A percentile compares a stretch with the other conserved stretches of the same genome.
phyloP scores from a whole-genome alignment of 2,888 invertebrate genomes.

The Aethes cnicana region DNA sequence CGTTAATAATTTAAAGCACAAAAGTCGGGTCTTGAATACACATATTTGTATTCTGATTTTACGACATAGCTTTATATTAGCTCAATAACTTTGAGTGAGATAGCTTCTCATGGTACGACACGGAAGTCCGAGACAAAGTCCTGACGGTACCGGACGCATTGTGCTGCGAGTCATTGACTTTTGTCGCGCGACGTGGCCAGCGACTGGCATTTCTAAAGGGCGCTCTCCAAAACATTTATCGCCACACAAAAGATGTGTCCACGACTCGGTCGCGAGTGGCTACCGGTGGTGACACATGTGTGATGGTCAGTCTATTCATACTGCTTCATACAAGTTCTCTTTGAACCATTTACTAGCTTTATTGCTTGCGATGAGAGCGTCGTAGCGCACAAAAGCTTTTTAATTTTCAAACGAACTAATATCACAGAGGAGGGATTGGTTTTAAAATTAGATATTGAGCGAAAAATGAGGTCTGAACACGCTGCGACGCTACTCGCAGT shows the following conservation, averaged over 20 bases:
- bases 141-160: conserved; percentile 20
- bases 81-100: conserved; percentile 1
- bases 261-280: conserved; percentile 2
- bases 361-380: too few species aligned
- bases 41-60: not conserved
- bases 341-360: not conserved
- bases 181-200: conserved; percentile 45
- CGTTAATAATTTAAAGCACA: not conserved
- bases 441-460: not conserved
- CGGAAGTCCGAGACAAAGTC: conserved; percentile 19
- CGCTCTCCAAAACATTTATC: conserved; percentile 22
- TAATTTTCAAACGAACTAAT: not conserved
- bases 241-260: conserved; percentile 11
- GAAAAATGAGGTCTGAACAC: not conserved
- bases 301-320: conserved; percentile 10
- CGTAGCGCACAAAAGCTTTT: too few species aligned
- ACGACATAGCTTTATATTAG: not conserved
- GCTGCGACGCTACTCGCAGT: conserved; percentile 4
- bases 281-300: conserved; percentile 14
- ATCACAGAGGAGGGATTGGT: not conserved
- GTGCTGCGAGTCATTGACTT: conserved; percentile 55
- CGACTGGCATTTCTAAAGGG: conserved; percentile 26
- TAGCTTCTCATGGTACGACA: conserved; percentile 1
- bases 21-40: not conserved
- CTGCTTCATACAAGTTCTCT: not conserved